phyloP scores from a whole-genome alignment of 2,113 vertebrate species.

The Leptosomus discolor region DNA sequence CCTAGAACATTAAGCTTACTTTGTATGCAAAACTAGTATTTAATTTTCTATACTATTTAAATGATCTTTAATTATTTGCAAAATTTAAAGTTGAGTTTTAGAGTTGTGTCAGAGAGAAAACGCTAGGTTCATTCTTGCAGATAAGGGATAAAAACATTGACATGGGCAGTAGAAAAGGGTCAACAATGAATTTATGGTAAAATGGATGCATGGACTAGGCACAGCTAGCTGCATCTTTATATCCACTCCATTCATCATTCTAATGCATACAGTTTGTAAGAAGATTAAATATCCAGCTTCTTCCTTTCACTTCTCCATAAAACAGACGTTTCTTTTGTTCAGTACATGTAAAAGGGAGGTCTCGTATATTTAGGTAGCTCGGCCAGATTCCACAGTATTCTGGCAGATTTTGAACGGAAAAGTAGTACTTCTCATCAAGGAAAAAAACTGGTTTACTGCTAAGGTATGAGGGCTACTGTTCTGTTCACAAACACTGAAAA shows the following conservation, averaged over 20 bases:
- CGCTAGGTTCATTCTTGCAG: neutral
- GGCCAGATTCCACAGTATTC: neutral
- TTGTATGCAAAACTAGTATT: constrained; percentile 63
- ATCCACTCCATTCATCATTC: neutral
- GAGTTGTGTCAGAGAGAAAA: constrained; percentile 9
- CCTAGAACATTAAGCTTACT: constrained; percentile 51
- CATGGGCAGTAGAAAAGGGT: neutral
- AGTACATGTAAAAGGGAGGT: neutral
- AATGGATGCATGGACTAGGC: neutral
- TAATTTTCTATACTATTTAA: constrained; percentile 61
- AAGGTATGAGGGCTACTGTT: neutral
- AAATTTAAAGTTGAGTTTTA: constrained; percentile 25
- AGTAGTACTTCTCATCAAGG: neutral
- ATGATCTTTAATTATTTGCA: constrained; percentile 59
- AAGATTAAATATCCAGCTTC: neutral
- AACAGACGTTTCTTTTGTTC: neutral
- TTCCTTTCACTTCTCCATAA: neutral
- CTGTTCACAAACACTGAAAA: neutral
- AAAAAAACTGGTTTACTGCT: neutral
- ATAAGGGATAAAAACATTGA: neutral
- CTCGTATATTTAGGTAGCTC: neutral
- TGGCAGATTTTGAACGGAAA: neutral
- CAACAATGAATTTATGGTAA: neutral
- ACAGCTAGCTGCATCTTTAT: neutral
- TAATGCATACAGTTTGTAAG: neutral